Percentiles rank a stretch among this genome's conserved stretches.
These are phyloP conservation scores for Anticlea derivata DNA, from an alignment of 2,888 invertebrate species.

Conservation along the genomic window DNA sequence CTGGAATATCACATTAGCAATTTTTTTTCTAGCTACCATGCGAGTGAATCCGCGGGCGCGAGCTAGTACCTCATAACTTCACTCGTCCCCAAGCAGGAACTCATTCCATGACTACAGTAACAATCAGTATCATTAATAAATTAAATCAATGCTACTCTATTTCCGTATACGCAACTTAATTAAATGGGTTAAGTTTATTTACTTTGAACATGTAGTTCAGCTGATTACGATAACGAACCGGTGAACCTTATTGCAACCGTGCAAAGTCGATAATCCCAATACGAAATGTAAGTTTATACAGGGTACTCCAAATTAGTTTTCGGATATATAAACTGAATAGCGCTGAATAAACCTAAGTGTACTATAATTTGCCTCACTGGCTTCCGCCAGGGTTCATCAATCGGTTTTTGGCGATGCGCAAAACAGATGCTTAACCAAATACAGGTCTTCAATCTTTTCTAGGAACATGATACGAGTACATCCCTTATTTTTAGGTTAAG, in stretches of 20 bases:
- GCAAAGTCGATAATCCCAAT: slow-evolving; percentile 5
- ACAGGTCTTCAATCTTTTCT: too few species aligned
- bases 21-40: too few species aligned
- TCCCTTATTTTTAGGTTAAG: too few species aligned
- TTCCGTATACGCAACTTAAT: slow-evolving; percentile 26
- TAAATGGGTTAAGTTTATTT: slow-evolving; percentile 27
- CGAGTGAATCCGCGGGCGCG: too few species aligned
- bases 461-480: too few species aligned
- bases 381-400: neutral
- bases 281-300: slow-evolving; percentile 8
- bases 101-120: slow-evolving; percentile 22
- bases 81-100: neutral
- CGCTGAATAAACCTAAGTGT: slow-evolving; percentile 1
- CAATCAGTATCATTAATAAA: slow-evolving; percentile 22
- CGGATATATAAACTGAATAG: slow-evolving; percentile 14
- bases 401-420: too few species aligned
- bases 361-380: neutral
- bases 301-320: slow-evolving; percentile 1
- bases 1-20: too few species aligned
- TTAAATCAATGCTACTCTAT: slow-evolving; percentile 21
- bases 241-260: slow-evolving; percentile 1
- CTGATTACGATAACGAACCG: slow-evolving; percentile 4
- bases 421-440: too few species aligned
- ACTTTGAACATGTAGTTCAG: slow-evolving; percentile 14
- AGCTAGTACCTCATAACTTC: too few species aligned